phyloP scores from a whole-genome alignment of 1,140 invertebrate species.

The Bombus sibiricus region DNA sequence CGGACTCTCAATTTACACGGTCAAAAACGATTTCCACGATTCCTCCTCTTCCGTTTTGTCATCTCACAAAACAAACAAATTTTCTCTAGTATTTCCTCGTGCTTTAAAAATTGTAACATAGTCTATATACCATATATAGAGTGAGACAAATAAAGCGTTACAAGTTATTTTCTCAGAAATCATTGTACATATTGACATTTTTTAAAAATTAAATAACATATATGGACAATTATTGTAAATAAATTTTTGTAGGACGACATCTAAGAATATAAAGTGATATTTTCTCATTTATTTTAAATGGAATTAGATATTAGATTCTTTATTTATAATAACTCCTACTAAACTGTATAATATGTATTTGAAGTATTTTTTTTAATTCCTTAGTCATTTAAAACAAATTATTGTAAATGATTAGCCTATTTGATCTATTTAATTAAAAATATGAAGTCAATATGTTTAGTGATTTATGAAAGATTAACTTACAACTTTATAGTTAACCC shows the following conservation, averaged over 20 bases:
- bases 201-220: background rate
- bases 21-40: slow-evolving; percentile 17
- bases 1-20: slow-evolving; percentile 15
- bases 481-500: background rate
- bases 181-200: background rate
- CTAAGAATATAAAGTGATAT: no score
- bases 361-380: background rate
- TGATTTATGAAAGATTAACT: background rate
- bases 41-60: background rate
- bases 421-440: background rate
- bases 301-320: no score
- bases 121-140: slow-evolving; percentile 1
- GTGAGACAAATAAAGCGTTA: background rate
- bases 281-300: no score
- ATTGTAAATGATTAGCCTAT: background rate
- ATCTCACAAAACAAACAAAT: slow-evolving; percentile 1
- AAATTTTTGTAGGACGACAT: background rate
- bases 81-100: no score
- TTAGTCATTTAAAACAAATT: background rate
- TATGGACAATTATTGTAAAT: background rate
- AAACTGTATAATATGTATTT: background rate
- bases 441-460: background rate
- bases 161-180: background rate
- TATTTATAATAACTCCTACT: background rate
- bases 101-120: slow-evolving; percentile 6